phyloP scores from a whole-genome alignment of 1,140 invertebrate species.

The Hestina assimilis region DNA sequence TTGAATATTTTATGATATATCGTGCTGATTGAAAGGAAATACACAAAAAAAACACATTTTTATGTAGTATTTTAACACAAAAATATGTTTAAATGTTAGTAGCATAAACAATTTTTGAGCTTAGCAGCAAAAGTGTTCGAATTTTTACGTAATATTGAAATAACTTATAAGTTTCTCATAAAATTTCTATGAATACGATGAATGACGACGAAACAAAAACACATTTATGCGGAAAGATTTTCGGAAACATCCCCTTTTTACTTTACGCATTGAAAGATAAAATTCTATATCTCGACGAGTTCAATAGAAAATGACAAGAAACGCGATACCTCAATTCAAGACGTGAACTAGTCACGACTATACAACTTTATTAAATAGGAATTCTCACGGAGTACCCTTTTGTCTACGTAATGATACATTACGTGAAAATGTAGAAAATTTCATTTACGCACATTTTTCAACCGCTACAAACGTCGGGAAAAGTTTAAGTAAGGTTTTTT shows the following conservation, averaged over 20 bases:
- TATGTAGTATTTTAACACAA: too few species aligned
- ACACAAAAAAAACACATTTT: too few species aligned
- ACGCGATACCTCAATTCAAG: slow-evolving; percentile 31
- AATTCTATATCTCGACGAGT: slow-evolving; percentile 40
- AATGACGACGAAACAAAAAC: too few species aligned
- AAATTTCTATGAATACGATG: slow-evolving; percentile 35
- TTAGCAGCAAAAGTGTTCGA: too few species aligned
- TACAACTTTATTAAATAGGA: slow-evolving; percentile 25
- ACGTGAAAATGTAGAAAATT: slow-evolving; percentile 25
- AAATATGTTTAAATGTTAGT: too few species aligned
- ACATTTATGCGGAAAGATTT: slow-evolving; percentile 39
- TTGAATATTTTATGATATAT: too few species aligned
- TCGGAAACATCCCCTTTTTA: slow-evolving; percentile 37
- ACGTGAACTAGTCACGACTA: slow-evolving; percentile 38
- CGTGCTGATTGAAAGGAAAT: too few species aligned
- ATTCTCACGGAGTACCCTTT: slow-evolving; percentile 7
- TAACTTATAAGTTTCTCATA: too few species aligned
- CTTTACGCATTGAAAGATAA: slow-evolving; percentile 35
- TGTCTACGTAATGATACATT: slow-evolving; percentile 17
- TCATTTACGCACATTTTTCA: slow-evolving; percentile 24
- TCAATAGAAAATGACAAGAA: slow-evolving; percentile 33
- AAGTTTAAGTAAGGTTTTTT: slow-evolving; percentile 21
- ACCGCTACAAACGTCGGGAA: slow-evolving; percentile 11
- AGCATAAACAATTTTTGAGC: too few species aligned
- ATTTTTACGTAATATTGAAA: too few species aligned